Evolutionary conservation across 2,113 vertebrate species (phyloP).

Genomic region (Loxodonta africana): DNA sequence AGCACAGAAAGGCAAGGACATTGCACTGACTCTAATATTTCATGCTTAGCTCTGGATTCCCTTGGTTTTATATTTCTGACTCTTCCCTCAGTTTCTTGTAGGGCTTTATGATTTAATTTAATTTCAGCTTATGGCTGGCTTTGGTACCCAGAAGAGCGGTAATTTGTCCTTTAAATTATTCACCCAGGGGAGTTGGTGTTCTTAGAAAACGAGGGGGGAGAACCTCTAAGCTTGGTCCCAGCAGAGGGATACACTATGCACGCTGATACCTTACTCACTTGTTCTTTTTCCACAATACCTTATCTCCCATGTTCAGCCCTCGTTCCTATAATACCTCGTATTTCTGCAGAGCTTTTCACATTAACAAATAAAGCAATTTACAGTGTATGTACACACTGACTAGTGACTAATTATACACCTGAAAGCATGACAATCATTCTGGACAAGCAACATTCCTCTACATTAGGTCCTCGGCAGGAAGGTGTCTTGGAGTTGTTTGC

Average conservation of each 20-base stretch:
- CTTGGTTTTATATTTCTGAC: conserved; percentile 79
- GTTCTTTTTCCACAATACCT: conserved; percentile 62
- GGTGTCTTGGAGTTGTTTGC: conserved; percentile 49
- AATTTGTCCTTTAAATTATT: conserved; percentile 83
- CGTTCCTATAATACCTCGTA: conserved; percentile 69
- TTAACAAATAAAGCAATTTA: conserved; percentile 82
- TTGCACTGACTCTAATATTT: conserved; percentile 78
- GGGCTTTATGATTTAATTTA: conserved; percentile 83
- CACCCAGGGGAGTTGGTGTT: conserved; percentile 77
- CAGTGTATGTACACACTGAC: conserved; percentile 78
- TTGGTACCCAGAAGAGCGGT: conserved; percentile 79
- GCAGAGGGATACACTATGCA: conserved; percentile 66
- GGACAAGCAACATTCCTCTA: conserved; percentile 75
- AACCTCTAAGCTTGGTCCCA: conserved; percentile 43
- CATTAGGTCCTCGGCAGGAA: conserved; percentile 41
- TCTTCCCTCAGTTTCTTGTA: conserved; percentile 77
- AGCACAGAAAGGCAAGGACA: conserved; percentile 82
- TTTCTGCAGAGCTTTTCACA: conserved; percentile 74
- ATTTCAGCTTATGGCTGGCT: conserved; percentile 79
- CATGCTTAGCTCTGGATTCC: conserved; percentile 80
- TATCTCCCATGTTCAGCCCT: conserved; percentile 80
- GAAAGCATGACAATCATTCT: conserved; percentile 66
- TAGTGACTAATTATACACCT: conserved; percentile 78
- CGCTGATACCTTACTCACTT: conserved; percentile 67
- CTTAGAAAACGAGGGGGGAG: conserved; percentile 71